Base-by-base conservation (phyloP, 2,797 vertebrate species). In the Novumbra hubbsi region DNA sequence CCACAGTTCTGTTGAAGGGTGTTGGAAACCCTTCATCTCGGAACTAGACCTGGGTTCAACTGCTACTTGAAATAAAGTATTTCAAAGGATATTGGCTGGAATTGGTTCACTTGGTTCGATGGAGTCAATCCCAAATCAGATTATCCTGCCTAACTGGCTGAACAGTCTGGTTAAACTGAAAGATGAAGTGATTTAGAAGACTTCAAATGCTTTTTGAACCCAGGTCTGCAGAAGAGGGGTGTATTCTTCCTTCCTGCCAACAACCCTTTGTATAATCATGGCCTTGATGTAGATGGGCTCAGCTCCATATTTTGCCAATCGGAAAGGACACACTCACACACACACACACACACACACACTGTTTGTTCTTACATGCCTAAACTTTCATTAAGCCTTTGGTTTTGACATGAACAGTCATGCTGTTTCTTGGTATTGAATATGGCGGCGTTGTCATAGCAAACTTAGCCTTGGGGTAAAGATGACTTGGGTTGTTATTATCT, bases 381-480 rank as follows among this genome's bases (percentile, higher is more conserved):
- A 11, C 34, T 21, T 21, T 66, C 64, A 66, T 4, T 38, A 19
- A 38, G 15, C 32, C 16, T 17, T n/a, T 14, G 41, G 6, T 30
- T 65, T 32, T 65, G 30, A 65, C 63, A 4, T 28, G 28, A 28
- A n/a, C 19, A 30, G 45, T 49, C 28, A 27, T 68, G 66, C 45
- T 3, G 17, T 24, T 21, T n/a, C 21, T 68, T 30, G 27, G 45
- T 75, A 41, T 11, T 9, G 12, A 27, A 5, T 41, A 30, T 49
- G 38, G 27, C 34, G 32, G 45, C 28, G 72, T 78, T 65, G 72
- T 78, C 76, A 78, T 55, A 78, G 76, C 72, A 73, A 78, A 65
- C 38, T 21, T 27, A 11, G 24, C 49, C 62, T 27, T 57, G 14
- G 32, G 65, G 50, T 62, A 50, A 60, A 70, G 50, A 73, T 28